Percentiles rank a stretch among this genome's conserved stretches.
phyloP scores from a whole-genome alignment of 1,140 invertebrate genomes.

The Prorops nasuta region DNA sequence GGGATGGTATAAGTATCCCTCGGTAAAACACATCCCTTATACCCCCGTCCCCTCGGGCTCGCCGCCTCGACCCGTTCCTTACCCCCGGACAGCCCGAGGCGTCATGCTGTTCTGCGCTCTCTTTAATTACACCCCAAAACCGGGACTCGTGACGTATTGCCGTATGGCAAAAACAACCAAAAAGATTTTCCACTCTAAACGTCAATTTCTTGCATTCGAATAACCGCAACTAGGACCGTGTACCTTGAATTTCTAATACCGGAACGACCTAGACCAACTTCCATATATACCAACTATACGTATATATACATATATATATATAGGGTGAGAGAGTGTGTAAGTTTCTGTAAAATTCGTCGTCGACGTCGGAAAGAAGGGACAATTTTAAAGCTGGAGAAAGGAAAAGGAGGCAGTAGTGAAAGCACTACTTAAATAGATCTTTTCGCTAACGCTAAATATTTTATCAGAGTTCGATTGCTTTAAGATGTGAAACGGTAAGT shows the following conservation, averaged over 20 bases:
- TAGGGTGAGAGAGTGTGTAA: too few species aligned
- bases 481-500: conserved; percentile 36
- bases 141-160: conserved; percentile 48
- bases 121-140: conserved; percentile 52
- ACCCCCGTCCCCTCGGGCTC: conserved; percentile 33
- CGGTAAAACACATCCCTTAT: conserved; percentile 55
- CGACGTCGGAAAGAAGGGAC: too few species aligned
- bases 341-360: too few species aligned
- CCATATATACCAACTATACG: too few species aligned
- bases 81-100: conserved; percentile 39
- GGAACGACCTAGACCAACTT: too few species aligned
- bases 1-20: conserved; percentile 55
- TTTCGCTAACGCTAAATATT: conserved; percentile 50
- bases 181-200: conserved; percentile 18
- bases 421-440: conserved; percentile 34
- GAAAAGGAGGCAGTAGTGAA: conserved; percentile 23
- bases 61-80: conserved; percentile 36
- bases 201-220: conserved; percentile 15
- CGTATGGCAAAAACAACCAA: conserved; percentile 33
- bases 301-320: too few species aligned
- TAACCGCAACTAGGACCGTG: too few species aligned
- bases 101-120: conserved; percentile 54
- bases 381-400: too few species aligned
- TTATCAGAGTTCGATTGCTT: conserved; percentile 50
- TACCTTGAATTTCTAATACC: too few species aligned